phyloP scores from a whole-genome alignment of 2,888 invertebrate genomes.

The Acanthococcus lagerstroemiae region DNA sequence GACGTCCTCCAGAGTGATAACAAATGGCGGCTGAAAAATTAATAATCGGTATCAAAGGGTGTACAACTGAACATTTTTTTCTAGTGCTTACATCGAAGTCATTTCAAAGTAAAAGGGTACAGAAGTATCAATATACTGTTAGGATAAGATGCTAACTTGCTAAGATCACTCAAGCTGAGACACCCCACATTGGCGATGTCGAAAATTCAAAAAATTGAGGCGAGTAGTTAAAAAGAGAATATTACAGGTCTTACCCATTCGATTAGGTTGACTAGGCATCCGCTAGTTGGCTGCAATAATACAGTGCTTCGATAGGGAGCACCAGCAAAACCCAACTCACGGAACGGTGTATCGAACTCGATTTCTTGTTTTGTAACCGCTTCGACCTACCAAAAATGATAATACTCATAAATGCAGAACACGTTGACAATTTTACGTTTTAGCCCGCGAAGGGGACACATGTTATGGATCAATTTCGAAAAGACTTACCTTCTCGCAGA shows the following conservation, averaged over 20 bases:
- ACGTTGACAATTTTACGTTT: neutral
- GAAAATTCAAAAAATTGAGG: too few relatives aligned
- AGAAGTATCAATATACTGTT: too few relatives aligned
- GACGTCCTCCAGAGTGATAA: constrained; percentile 92
- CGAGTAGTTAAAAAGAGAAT: neutral
- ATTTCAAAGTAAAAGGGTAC: too few relatives aligned
- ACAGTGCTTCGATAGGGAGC: constrained; percentile 95
- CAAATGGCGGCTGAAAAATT: constrained; percentile 74
- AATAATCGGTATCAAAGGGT: neutral
- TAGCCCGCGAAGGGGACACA: too few relatives aligned
- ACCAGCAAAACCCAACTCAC: constrained; percentile 95
- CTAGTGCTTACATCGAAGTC: neutral
- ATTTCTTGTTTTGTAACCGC: constrained; percentile 91
- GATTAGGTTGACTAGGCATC: constrained; percentile 92
- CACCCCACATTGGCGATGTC: too few relatives aligned
- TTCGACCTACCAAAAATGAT: constrained; percentile 53
- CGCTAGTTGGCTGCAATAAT: constrained; percentile 90
- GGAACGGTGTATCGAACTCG: constrained; percentile 97
- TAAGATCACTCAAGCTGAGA: constrained; percentile 14
- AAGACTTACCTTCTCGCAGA: constrained; percentile 76
- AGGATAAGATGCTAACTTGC: neutral
- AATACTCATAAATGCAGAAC: neutral
- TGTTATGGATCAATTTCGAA: too few relatives aligned
- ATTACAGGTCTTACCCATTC: constrained; percentile 93
- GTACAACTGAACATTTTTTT: neutral